phyloP scores from a whole-genome alignment of 2,113 vertebrate genomes.

The Numenius arquata region DNA sequence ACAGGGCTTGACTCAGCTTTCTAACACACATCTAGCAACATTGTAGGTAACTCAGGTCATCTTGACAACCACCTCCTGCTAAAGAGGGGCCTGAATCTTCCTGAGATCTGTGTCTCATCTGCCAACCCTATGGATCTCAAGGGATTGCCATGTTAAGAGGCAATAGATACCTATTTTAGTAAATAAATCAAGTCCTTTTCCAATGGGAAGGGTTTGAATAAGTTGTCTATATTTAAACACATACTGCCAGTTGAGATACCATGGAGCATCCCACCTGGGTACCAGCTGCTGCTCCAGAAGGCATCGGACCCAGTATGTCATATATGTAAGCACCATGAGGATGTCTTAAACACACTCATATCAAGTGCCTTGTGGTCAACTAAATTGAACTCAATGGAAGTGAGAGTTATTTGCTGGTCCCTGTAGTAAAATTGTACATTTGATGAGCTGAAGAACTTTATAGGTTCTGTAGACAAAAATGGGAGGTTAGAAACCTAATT shows the following conservation, averaged over 20 bases:
- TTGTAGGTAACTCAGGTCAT: not conserved
- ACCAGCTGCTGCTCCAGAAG: not conserved
- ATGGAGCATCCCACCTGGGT: not conserved
- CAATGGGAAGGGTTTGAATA: not conserved
- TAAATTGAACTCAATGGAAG: not conserved
- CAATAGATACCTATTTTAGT: not conserved
- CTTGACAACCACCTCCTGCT: not conserved
- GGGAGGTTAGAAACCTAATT: not conserved
- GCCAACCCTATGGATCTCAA: not conserved
- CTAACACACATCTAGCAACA: too few species aligned
- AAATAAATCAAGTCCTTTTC: not conserved
- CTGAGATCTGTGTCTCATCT: not conserved
- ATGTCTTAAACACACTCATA: not conserved
- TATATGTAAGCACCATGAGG: not conserved
- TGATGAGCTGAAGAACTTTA: not conserved
- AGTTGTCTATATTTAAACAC: not conserved
- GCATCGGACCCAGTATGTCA: not conserved
- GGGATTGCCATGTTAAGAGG: fast-evolving
- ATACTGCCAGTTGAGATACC: not conserved
- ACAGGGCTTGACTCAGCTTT: not conserved
- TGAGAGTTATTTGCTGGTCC: not conserved
- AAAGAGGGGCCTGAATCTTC: not conserved
- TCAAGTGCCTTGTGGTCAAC: not conserved
- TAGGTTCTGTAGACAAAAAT: not conserved
- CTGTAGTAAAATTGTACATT: not conserved